Conservation (phyloP, 2,797 vertebrate species). For the Limosa lapponica region DNA sequence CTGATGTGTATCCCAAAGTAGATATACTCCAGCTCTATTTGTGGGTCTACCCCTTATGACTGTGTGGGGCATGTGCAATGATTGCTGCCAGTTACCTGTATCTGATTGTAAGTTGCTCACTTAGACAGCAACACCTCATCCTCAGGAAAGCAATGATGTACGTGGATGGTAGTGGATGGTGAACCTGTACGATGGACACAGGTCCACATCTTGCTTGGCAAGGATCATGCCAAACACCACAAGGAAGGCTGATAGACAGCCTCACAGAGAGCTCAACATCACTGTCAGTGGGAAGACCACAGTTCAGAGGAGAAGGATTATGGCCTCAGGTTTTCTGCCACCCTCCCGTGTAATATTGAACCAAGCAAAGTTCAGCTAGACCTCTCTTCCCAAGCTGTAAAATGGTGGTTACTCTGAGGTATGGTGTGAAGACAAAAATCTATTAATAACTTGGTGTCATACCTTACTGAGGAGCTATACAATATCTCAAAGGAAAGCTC, state of each 20-base stretch:
- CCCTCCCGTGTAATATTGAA: not conserved
- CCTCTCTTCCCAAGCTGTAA: not conserved
- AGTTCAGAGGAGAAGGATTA: not conserved
- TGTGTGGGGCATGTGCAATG: rapidly evolving
- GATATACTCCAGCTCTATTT: not conserved
- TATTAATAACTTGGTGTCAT: not conserved
- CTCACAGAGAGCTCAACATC: rapidly evolving
- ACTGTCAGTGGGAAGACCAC: not conserved
- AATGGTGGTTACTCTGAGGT: not conserved
- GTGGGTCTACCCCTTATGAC: not conserved
- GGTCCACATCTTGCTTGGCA: not conserved
- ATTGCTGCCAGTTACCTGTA: not conserved
- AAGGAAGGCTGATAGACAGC: not conserved
- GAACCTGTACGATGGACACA: not conserved
- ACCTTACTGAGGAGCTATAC: not conserved
- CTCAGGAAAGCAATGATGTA: not conserved
- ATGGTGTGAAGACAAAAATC: not conserved
- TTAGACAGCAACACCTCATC: not conserved
- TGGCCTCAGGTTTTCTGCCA: not conserved
- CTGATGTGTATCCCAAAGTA: not conserved
- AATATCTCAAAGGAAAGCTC: not conserved
- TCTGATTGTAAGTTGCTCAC: not conserved
- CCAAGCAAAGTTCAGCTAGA: not conserved
- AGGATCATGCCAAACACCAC: not conserved
- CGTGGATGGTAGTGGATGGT: too few species aligned